These are phyloP conservation scores for Bruchidius siliquastri DNA, from an alignment of 2,888 invertebrate genomes.

Conservation along the genomic window DNA sequence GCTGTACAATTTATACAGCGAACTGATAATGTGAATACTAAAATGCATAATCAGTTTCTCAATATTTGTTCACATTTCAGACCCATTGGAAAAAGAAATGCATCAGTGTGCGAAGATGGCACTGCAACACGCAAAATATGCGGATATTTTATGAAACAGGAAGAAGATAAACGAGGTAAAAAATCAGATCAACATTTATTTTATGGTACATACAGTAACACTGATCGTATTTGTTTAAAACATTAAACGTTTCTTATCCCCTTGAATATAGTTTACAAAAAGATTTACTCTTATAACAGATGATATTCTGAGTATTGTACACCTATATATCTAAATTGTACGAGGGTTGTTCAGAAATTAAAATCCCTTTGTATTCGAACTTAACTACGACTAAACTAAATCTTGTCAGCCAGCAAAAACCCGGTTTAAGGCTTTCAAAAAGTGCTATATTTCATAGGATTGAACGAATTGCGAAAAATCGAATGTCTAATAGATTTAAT, in stretches of 20 bases:
- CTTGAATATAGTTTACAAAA: background rate
- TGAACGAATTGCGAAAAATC: too few relatives aligned
- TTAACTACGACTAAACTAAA: too few relatives aligned
- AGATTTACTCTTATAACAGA: background rate
- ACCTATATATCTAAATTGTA: background rate
- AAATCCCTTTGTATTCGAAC: background rate
- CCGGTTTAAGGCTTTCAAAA: too few relatives aligned
- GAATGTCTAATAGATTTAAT: too few relatives aligned
- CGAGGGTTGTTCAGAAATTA: background rate
- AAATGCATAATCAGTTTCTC: background rate
- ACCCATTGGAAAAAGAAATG: conserved; percentile 36
- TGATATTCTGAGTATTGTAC: background rate
- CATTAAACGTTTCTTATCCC: background rate
- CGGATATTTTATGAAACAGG: background rate
- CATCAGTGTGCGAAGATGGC: conserved; percentile 38
- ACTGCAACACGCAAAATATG: conserved; percentile 34
- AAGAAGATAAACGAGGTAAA: background rate
- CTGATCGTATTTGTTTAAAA: background rate
- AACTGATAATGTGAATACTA: too few relatives aligned
- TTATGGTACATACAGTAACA: background rate
- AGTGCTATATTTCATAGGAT: too few relatives aligned
- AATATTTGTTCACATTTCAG: conserved; percentile 25
- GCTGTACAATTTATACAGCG: too few relatives aligned
- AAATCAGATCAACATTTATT: background rate
- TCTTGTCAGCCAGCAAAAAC: too few relatives aligned